phyloP scores from a whole-genome alignment of 2,113 vertebrate species.

The Gulo gulo region DNA sequence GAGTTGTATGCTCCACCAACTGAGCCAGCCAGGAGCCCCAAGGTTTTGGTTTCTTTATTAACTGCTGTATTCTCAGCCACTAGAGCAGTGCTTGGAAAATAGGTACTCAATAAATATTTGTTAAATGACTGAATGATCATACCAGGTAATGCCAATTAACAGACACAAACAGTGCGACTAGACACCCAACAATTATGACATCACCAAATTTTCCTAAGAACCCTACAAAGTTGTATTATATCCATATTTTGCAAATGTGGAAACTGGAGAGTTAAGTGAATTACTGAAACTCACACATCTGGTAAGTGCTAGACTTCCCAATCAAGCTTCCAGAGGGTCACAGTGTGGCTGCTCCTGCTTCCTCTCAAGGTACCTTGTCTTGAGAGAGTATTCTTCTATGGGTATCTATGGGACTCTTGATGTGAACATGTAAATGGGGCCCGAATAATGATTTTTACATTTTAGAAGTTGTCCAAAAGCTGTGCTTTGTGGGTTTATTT shows the following conservation, averaged over 20 bases:
- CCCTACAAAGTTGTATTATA: background rate
- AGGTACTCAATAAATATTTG: background rate
- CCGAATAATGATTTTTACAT: background rate
- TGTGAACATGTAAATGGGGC: background rate
- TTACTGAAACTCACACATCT: conserved; percentile 1
- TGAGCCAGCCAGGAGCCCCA: background rate
- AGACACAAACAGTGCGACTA: background rate
- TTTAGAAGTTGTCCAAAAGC: background rate
- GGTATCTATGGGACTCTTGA: background rate
- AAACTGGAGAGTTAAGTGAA: background rate
- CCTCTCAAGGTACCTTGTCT: background rate
- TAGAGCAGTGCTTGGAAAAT: conserved; percentile 1
- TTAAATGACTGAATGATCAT: conserved; percentile 7
- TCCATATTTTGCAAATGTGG: conserved; percentile 1
- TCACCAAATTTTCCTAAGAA: background rate
- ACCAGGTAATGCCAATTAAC: background rate
- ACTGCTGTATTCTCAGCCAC: background rate
- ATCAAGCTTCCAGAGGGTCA: background rate
- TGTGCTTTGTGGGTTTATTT: background rate
- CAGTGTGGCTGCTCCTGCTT: background rate
- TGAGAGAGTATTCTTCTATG: background rate
- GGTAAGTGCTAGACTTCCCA: background rate
- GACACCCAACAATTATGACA: background rate
- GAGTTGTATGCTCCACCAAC: background rate
- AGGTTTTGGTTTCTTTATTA: background rate